Evolutionary conservation across 2,888 invertebrate genomes (phyloP).

Genomic region (Neoscelio sp.): DNA sequence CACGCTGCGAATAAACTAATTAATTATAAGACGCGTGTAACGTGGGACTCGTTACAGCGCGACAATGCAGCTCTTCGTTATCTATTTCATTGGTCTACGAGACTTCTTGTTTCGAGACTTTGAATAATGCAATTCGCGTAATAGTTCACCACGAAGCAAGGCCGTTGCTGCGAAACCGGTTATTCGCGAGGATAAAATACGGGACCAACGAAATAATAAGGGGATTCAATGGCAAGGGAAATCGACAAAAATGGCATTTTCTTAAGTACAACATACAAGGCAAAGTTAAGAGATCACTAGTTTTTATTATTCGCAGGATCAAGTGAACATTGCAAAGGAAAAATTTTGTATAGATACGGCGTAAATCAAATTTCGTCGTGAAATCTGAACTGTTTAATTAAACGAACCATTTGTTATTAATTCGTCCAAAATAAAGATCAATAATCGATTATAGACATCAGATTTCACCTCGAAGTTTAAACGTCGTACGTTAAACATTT

Average conservation of each 20-base stretch:
- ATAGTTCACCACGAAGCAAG: conserved; percentile 71
- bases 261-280: conserved; percentile 18
- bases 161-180: conserved; percentile 69
- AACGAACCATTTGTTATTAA: too few species aligned
- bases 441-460: too few species aligned
- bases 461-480: too few species aligned
- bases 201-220: conserved; percentile 48
- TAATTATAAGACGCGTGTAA: conserved; percentile 25
- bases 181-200: conserved; percentile 57
- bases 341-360: conserved; percentile 45
- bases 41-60: conserved; percentile 21
- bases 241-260: background rate
- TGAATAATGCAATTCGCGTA: conserved; percentile 70
- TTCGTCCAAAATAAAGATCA: too few species aligned
- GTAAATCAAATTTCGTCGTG: conserved; percentile 16
- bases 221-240: conserved; percentile 8
- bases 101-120: conserved; percentile 39
- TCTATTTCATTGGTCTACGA: conserved; percentile 34
- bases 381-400: too few species aligned
- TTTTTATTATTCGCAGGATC: conserved; percentile 24
- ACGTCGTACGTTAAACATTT: too few species aligned
- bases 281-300: conserved; percentile 21
- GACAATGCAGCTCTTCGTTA: conserved; percentile 47
- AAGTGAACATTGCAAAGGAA: conserved; percentile 45
- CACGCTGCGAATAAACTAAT: conserved; percentile 24